A percentile compares a stretch with the other conserved stretches of the same genome.
Conservation (phyloP, 2,888 invertebrate genomes). For the Cephus sareptanus region DNA sequence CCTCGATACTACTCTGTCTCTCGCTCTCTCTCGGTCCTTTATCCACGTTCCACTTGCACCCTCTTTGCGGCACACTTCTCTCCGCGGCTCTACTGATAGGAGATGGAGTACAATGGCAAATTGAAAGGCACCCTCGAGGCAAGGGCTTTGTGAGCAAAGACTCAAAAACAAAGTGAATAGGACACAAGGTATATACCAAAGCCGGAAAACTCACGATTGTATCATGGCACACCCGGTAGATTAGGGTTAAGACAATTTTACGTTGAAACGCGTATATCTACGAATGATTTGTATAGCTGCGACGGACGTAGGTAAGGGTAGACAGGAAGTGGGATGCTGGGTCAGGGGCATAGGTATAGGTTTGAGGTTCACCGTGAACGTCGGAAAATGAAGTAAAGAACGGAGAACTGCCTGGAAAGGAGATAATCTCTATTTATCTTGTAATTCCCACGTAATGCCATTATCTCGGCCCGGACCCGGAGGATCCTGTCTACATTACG, state of each 20-base stretch:
- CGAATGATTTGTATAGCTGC: conserved; percentile 40
- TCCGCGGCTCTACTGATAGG: too few species aligned
- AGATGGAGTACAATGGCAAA: too few species aligned
- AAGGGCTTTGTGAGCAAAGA: too few species aligned
- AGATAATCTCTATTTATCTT: conserved; percentile 57
- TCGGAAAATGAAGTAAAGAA: conserved; percentile 26
- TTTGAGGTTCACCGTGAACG: conserved; percentile 16
- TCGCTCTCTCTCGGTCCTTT: too few species aligned
- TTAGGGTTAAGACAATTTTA: conserved; percentile 54
- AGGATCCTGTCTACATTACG: conserved; percentile 34
- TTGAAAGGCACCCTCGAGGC: too few species aligned
- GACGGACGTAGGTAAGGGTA: conserved; percentile 9
- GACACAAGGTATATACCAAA: too few species aligned
- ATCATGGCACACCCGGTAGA: conserved; percentile 28
- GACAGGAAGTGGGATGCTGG: background rate
- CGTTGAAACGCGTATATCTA: conserved; percentile 43
- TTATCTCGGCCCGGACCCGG: conserved; percentile 39
- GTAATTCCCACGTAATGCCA: conserved; percentile 50
- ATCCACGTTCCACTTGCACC: too few species aligned
- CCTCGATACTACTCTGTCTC: too few species aligned
- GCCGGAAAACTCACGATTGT: conserved; percentile 10
- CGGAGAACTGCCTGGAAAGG: conserved; percentile 31
- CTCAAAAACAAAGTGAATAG: too few species aligned
- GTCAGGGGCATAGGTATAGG: conserved; percentile 13
- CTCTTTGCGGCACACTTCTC: too few species aligned